Percentiles rank a stretch among this genome's conserved stretches.
phyloP scores from a whole-genome alignment of 1,140 invertebrate genomes.

The Marisa cornuarietis region DNA sequence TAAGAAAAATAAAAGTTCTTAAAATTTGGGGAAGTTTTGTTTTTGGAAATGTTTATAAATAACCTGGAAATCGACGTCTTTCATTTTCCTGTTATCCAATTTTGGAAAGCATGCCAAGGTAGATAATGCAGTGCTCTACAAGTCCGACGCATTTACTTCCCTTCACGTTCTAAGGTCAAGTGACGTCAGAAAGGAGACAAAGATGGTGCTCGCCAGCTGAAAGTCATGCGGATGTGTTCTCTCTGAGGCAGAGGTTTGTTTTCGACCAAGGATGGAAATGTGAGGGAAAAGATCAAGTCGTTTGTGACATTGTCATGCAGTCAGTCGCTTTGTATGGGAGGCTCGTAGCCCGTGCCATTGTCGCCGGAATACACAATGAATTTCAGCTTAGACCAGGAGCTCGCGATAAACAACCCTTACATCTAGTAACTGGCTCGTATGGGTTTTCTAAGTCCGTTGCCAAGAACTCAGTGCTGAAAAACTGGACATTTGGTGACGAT shows the following conservation, averaged over 20 bases:
- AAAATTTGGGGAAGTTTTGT: too few species aligned
- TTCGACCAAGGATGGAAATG: slow-evolving; percentile 15
- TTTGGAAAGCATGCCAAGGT: too few species aligned
- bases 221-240: slow-evolving; percentile 19
- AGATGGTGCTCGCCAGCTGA: slow-evolving; percentile 41
- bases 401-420: slow-evolving; percentile 47
- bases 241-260: neutral
- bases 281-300: slow-evolving; percentile 14
- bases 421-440: slow-evolving; percentile 60
- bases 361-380: slow-evolving; percentile 57
- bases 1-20: too few species aligned
- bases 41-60: too few species aligned
- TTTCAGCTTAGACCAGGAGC: slow-evolving; percentile 46
- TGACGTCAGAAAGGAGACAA: slow-evolving; percentile 52
- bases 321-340: slow-evolving; percentile 53
- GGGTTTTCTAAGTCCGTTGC: slow-evolving; percentile 61
- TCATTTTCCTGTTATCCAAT: too few species aligned
- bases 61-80: too few species aligned
- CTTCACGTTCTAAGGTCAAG: slow-evolving; percentile 33
- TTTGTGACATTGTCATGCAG: slow-evolving; percentile 49
- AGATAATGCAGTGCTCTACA: too few species aligned
- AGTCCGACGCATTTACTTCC: slow-evolving; percentile 18
- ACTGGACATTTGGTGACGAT: slow-evolving; percentile 93
- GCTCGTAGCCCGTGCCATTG: slow-evolving; percentile 55
- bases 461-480: slow-evolving; percentile 71